A percentile compares a stretch with the other conserved stretches of the same genome.
These are phyloP conservation scores for Perca schrenkii DNA, from an alignment of 2,113 vertebrate species.

Conservation along the genomic window DNA sequence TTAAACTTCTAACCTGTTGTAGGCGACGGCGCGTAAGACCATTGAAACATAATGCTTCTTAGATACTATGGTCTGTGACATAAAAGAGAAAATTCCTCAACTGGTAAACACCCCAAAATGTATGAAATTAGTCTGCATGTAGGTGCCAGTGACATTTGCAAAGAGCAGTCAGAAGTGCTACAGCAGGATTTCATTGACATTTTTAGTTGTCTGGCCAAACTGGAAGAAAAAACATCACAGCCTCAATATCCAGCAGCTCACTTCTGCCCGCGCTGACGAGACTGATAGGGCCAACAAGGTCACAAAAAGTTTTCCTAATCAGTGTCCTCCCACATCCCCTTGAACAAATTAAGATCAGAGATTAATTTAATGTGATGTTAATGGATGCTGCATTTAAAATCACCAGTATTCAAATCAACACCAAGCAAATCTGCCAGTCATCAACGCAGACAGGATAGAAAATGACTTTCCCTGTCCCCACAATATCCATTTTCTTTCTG, in stretches of 20 bases:
- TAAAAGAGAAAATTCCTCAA: not conserved
- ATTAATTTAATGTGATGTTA: not conserved
- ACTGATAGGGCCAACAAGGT: not conserved
- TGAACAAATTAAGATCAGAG: not conserved
- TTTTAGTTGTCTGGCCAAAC: not conserved
- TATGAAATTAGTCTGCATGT: not conserved
- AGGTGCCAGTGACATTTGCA: not conserved
- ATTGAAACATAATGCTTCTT: not conserved
- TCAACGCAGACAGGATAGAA: not conserved
- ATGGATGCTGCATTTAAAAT: too few species aligned
- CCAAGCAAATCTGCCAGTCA: not conserved
- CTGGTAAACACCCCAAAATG: not conserved
- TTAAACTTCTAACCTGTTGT: not conserved
- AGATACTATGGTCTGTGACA: not conserved
- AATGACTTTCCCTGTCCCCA: not conserved
- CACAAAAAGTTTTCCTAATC: not conserved
- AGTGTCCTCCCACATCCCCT: not conserved
- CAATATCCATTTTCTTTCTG: not conserved
- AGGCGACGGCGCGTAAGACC: too few species aligned
- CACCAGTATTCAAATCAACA: too few species aligned
- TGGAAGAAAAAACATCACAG: constrained; percentile 11
- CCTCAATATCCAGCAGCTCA: not conserved
- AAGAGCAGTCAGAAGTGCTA: not conserved
- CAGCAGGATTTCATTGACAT: not conserved
- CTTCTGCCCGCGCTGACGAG: not conserved